Base-by-base conservation (phyloP, 2,113 vertebrate genomes). In the Oryzias javanicus region DNA sequence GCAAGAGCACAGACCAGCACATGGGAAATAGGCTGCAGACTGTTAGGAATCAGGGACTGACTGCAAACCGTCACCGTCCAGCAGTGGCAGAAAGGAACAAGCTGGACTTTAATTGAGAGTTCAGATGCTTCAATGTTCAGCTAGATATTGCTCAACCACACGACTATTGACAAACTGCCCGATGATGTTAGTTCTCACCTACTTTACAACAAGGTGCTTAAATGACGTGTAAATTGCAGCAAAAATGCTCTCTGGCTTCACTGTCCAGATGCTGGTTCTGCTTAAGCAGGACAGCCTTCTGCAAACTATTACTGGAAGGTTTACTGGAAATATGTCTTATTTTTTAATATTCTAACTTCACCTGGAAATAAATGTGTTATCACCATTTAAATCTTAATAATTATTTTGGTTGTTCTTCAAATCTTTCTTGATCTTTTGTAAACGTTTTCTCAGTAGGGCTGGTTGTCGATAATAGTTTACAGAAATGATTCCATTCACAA, bases 1-100 rank as follows among this genome's bases (percentile, higher is more conserved):
- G 64, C 53, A 16, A 62, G 51, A 49, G 62, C 78, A 55, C 55
- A 55, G 55, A 55, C 19, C n/a, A 4, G 49, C 53, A 77, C 74
- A 71, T 69, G 72, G 76, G 60, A 18, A 64, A 63, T 72, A 62
- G 74, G 65, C 64, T 62, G 60, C 71, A 60, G n/a, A 60, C 44
- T 35, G 55, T 47, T 60, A 49, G 58, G 55, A 53, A 59, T 62
- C 60, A 75, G 67, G 35, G 45, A 12, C 47, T 45, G 44, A 50
- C 14, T 5, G 42, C 42, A 19, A 59, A 74, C 51, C 44, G 56
- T 50, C 45, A 46, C n/a, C 20, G 40, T 46, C 42, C 45, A 40
- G 19, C 29, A 2, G 41, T 27, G 6, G 44, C 52, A 60, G 46
- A 16, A 46, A 52, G 29, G 5, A 46, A 49, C 25, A 3, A 13